Conservation (phyloP, 2,113 vertebrate genomes). For the Aphelocoma coerulescens region DNA sequence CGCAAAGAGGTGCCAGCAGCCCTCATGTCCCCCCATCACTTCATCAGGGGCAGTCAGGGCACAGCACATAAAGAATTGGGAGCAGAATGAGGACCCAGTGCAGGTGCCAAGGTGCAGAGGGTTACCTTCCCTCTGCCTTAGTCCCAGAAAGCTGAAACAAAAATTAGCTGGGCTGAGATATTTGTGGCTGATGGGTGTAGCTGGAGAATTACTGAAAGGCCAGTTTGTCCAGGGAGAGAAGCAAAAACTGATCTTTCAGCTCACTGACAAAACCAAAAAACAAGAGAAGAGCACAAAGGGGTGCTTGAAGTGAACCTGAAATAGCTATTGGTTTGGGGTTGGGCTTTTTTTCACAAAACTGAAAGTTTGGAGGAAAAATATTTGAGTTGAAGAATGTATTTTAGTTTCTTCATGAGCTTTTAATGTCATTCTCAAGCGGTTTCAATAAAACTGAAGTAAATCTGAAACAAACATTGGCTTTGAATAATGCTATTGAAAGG, state of each 20-base stretch:
- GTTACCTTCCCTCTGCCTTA: background rate
- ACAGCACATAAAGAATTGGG: rapidly evolving
- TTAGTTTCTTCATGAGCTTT: background rate
- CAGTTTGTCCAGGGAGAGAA: background rate
- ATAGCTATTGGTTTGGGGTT: background rate
- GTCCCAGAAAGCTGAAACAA: background rate
- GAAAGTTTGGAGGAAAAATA: background rate
- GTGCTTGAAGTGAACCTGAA: background rate
- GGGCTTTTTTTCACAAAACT: background rate
- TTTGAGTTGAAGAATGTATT: background rate
- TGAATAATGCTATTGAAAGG: background rate
- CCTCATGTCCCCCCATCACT: rapidly evolving
- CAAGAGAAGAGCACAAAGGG: background rate
- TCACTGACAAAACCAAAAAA: background rate
- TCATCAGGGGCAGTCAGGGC: background rate
- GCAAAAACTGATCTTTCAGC: background rate
- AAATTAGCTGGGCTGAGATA: background rate
- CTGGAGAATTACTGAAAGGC: background rate
- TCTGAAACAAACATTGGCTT: background rate
- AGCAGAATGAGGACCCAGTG: background rate
- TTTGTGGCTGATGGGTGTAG: background rate
- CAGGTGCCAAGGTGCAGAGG: background rate
- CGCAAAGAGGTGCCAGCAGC: rapidly evolving
- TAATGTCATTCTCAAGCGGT: background rate
- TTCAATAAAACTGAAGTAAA: conserved; percentile 4